These are phyloP conservation scores for Pelusios castaneus DNA, from an alignment of 2,113 vertebrate species.

Conservation along the genomic window DNA sequence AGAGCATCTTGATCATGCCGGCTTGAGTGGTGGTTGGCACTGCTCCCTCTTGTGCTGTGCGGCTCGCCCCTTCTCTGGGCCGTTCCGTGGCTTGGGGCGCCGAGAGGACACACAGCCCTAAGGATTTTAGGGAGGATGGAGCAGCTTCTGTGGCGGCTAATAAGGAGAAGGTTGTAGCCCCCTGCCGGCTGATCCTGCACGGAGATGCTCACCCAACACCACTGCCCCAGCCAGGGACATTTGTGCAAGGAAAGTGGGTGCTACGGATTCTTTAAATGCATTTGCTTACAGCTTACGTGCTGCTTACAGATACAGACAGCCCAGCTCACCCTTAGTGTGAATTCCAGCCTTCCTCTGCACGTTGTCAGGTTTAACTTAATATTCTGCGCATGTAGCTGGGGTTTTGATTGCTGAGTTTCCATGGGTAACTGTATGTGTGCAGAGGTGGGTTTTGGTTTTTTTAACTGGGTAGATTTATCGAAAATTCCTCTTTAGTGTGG, in stretches of 20 bases:
- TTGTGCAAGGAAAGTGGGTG: not conserved
- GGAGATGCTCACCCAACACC: not conserved
- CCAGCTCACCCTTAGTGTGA: not conserved
- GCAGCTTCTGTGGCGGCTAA: not conserved
- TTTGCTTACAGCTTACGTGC: not conserved
- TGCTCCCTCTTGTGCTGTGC: not conserved
- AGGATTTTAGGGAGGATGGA: not conserved
- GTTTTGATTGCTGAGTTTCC: not conserved
- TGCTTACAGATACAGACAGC: not conserved
- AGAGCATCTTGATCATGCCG: not conserved
- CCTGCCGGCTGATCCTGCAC: fast-evolving
- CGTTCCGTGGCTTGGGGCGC: not conserved
- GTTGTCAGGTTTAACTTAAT: not conserved
- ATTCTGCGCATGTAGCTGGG: not conserved
- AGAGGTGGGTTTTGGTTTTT: not conserved
- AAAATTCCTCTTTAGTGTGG: not conserved
- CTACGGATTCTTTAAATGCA: not conserved
- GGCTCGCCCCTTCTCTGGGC: fast-evolving
- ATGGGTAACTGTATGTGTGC: not conserved
- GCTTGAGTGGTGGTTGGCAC: not conserved
- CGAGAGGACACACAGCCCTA: not conserved
- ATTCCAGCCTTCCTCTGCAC: not conserved
- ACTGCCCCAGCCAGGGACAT: not conserved
- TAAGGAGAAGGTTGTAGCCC: fast-evolving
- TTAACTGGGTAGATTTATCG: not conserved